phyloP scores from a whole-genome alignment of 2,113 vertebrate species.

The Heterochromis multidens region DNA sequence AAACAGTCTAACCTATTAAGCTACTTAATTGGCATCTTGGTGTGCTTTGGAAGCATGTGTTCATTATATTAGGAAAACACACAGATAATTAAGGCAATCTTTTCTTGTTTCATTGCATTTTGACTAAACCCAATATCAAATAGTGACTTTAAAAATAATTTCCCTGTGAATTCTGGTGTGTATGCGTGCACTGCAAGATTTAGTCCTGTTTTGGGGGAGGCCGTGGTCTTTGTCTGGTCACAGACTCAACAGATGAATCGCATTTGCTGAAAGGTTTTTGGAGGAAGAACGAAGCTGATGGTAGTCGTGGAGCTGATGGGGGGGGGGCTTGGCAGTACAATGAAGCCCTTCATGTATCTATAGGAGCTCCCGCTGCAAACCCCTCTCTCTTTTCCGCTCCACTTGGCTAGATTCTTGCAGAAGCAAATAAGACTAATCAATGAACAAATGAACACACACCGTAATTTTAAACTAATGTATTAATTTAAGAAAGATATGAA shows the following conservation, averaged over 20 bases:
- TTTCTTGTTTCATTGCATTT: not conserved
- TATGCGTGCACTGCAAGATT: not conserved
- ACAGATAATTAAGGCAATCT: not conserved
- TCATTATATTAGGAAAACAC: not conserved
- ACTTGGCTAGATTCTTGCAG: constrained; percentile 20
- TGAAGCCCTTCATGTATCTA: constrained; percentile 57
- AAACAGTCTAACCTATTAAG: not conserved
- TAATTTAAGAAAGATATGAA: not conserved
- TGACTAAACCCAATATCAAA: not conserved
- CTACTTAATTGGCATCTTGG: not conserved
- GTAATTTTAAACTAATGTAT: not conserved
- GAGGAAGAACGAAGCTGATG: not conserved
- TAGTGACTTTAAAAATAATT: constrained; percentile 12
- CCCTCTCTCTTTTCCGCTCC: constrained; percentile 6
- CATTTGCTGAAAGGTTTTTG: constrained; percentile 16
- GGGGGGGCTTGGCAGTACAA: constrained; percentile 33
- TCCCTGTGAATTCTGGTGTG: not conserved
- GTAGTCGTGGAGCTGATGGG: not conserved
- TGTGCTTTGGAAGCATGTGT: not conserved
- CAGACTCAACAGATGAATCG: constrained; percentile 65
- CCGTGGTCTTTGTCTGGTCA: not conserved
- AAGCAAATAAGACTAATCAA: not conserved
- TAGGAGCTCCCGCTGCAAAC: constrained; percentile 25
- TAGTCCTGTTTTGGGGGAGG: not conserved
- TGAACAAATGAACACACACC: not conserved